phyloP scores from a whole-genome alignment of 2,797 vertebrate genomes.

The Sciurus carolinensis region DNA sequence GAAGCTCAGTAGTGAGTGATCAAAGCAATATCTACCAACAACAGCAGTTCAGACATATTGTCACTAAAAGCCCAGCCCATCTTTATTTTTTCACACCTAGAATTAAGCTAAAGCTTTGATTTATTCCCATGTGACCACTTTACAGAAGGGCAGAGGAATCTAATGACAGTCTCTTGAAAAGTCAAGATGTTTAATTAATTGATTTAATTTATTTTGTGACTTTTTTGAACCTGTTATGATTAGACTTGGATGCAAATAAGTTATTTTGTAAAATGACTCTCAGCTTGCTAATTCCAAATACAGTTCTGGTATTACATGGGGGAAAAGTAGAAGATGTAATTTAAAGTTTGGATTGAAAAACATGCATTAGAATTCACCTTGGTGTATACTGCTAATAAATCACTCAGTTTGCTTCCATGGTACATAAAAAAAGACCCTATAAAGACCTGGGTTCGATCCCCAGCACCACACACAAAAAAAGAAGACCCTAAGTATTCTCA shows the following conservation, averaged over 20 bases:
- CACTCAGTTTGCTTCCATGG: neutral
- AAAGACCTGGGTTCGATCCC: no score
- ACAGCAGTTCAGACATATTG: neutral
- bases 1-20: neutral
- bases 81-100: neutral
- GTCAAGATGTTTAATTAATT: conserved; percentile 49
- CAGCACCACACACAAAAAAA: neutral
- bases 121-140: neutral
- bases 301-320: neutral
- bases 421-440: neutral
- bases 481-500: neutral
- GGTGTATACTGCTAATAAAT: neutral
- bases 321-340: neutral
- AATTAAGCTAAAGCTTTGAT: neutral
- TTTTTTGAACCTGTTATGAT: conserved; percentile 22
- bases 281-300: conserved; percentile 6
- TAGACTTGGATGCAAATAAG: conserved; percentile 52
- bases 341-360: neutral
- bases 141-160: conserved; percentile 19
- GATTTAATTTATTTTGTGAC: neutral
- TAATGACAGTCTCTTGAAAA: conserved; percentile 26
- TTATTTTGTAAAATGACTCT: neutral
- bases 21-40: neutral
- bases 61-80: neutral
- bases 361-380: neutral